phyloP scores from a whole-genome alignment of 2,797 vertebrate genomes.

The Parauchenoglanis ngamensis region DNA sequence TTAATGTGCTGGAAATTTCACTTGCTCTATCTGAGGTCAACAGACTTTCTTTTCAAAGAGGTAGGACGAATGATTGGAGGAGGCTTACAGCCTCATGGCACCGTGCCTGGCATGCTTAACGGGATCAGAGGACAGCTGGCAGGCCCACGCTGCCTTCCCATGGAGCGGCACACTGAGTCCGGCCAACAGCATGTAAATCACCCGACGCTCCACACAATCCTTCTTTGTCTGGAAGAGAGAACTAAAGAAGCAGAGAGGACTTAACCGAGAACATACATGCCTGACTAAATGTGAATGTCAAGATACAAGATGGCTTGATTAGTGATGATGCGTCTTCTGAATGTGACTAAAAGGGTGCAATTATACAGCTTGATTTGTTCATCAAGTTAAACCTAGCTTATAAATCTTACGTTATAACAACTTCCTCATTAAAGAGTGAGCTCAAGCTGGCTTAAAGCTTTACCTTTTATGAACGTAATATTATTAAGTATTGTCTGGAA shows the following conservation, averaged over 20 bases:
- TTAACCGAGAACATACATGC: conserved; percentile 53
- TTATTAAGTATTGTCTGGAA: neutral
- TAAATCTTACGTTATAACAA: neutral
- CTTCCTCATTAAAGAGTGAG: neutral
- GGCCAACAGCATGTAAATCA: conserved; percentile 60
- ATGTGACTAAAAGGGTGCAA: neutral
- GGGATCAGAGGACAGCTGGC: conserved; percentile 63
- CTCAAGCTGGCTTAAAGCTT: neutral
- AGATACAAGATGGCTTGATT: conserved; percentile 52
- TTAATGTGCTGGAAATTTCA: conserved; percentile 62
- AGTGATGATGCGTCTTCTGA: conserved; percentile 20
- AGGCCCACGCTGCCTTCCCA: conserved; percentile 56
- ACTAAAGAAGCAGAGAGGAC: conserved; percentile 57
- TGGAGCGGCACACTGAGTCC: conserved; percentile 54
- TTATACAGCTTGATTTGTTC: conserved; percentile 9
- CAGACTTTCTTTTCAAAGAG: conserved; percentile 65
- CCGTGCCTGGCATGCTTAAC: conserved; percentile 63
- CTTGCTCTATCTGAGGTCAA: conserved; percentile 65
- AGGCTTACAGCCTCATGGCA: conserved; percentile 63
- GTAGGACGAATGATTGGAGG: conserved; percentile 58
- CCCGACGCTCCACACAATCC: conserved; percentile 57
- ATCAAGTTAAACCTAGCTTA: neutral
- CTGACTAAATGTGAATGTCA: conserved; percentile 50
- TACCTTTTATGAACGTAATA: no score
- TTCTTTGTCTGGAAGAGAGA: conserved; percentile 59